Evolutionary conservation across 2,888 invertebrate genomes (phyloP), one percentile per base, ranked within the genome.

Genomic region (Vannuccia rotundouncinata): DNA sequence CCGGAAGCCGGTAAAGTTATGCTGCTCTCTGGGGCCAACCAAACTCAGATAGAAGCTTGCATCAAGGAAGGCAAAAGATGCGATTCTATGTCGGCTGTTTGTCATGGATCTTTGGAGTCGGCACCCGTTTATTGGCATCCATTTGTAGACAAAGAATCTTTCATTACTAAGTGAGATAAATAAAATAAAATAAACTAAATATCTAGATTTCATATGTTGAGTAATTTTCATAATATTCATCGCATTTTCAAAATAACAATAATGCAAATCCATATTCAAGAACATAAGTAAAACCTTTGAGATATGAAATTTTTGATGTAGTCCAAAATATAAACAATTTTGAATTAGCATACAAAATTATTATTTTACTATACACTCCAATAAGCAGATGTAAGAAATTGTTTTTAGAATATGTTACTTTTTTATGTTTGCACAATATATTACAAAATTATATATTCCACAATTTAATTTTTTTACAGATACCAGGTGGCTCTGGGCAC

Each of bases 401-500:
- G 17, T 45, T 45, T 45, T 45, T 45, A 45, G 5, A 45, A 10
- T 45, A 10, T 10, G 17, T 45, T 45, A 10, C 5, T 45, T 45
- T 45, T 45, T 45, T 10, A 45, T 45, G 5, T 10, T 45, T 45
- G 17, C 45, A 10, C 45, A n/a, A n/a, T n/a, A n/a, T n/a, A n/a
- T n/a, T 45, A 45, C 17, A 45, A 45, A 45, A 45, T 45, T 45
- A 45, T 45, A 10, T 10, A 45, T 45, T 45, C 45, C 17, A 45
- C 45, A 45, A 17, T 10, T 10, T 45, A 45, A 45, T 45, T 45
- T 45, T 17, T 79, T 22, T 29, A 25, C 29, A 79, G 79, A 28
- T 77, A 77, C n/a, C 77, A 79, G 17, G 17, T 79, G 0, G 79
- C 79, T 13, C 59, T 79, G 1, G 81, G 81, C n/a, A 77, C 76